Conservation (phyloP, 2,113 vertebrate genomes). For the Tupaia chinensis region DNA sequence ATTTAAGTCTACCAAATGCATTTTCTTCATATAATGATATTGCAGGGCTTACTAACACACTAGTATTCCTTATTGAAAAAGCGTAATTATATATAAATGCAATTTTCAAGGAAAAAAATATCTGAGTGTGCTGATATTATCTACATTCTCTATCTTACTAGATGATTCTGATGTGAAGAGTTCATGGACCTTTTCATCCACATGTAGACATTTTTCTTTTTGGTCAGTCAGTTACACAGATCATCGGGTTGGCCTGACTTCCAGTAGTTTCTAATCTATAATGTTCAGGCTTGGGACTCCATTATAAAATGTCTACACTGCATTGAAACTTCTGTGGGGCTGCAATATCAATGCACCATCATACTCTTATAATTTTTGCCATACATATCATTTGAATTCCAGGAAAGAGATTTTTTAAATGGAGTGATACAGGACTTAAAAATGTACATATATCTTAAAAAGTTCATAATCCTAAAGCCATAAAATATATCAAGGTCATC, state of each 20-base stretch:
- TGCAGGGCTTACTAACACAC: not conserved
- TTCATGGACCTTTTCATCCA: not conserved
- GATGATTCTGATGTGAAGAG: not conserved
- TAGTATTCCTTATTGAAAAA: not conserved
- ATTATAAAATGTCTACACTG: not conserved
- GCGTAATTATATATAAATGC: not conserved
- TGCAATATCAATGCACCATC: not conserved
- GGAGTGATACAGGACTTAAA: not conserved
- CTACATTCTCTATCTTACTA: not conserved
- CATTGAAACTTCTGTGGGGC: not conserved
- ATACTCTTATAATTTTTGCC: not conserved
- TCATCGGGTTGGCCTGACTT: not conserved
- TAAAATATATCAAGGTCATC: not conserved
- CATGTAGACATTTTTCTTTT: not conserved
- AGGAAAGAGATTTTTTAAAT: not conserved
- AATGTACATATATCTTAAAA: not conserved
- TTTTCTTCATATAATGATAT: not conserved
- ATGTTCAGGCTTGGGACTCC: not conserved
- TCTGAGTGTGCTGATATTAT: not conserved
- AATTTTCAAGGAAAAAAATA: not conserved
- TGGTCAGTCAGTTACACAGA: not conserved
- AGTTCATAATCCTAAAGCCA: not conserved
- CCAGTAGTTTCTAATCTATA: not conserved
- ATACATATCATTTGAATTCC: not conserved
- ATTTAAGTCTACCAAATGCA: not conserved